Evolutionary conservation across 2,797 vertebrate genomes (phyloP).

Genomic region (Pelodytes ibericus): DNA sequence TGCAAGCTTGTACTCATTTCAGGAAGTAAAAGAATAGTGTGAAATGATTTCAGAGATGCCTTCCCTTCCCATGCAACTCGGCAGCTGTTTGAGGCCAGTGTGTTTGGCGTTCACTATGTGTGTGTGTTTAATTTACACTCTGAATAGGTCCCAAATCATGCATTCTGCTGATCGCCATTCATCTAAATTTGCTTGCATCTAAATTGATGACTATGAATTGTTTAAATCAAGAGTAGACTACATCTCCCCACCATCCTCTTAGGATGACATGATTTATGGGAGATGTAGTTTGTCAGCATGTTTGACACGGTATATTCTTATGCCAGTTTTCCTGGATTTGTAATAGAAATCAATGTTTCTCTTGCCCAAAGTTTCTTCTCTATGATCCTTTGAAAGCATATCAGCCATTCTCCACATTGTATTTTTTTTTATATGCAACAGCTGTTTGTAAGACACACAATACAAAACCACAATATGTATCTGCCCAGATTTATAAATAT

Average conservation of each 20-base stretch:
- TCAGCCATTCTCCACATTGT: background rate
- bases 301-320: background rate
- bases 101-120: background rate
- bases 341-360: too few species aligned
- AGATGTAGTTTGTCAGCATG: too few species aligned
- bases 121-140: constrained; percentile 1
- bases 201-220: too few species aligned
- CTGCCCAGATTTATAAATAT: constrained; percentile 18
- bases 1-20: background rate
- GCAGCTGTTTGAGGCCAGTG: background rate
- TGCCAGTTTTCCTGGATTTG: too few species aligned
- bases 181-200: too few species aligned
- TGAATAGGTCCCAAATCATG: background rate
- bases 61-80: background rate
- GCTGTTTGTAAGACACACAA: constrained; percentile 5
- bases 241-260: too few species aligned
- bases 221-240: too few species aligned
- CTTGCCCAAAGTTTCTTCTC: too few species aligned
- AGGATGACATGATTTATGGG: too few species aligned
- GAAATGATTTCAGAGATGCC: background rate
- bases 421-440: background rate
- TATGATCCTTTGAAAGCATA: background rate
- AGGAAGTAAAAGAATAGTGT: background rate
- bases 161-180: too few species aligned
- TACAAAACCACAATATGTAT: constrained; percentile 18